These are phyloP conservation scores for Sebastes taczanowskii DNA, from an alignment of 2,797 vertebrate species.

Conservation along the genomic window DNA sequence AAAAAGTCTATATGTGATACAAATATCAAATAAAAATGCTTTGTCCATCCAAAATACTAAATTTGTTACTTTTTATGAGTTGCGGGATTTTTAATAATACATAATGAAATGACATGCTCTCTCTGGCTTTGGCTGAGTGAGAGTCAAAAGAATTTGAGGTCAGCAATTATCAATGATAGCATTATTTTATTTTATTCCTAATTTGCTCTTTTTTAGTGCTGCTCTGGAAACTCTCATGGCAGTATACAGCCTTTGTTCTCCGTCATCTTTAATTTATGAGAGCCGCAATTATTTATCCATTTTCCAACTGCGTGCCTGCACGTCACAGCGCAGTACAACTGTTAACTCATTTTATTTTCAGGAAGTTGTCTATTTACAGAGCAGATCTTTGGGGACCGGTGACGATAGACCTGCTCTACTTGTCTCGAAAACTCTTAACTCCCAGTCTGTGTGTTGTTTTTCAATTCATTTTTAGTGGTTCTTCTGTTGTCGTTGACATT, in stretches of 20 bases:
- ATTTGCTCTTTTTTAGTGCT: slow-evolving; percentile 29
- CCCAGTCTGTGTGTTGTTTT: background rate
- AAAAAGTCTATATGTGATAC: no score
- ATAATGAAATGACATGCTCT: background rate
- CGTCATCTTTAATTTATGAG: slow-evolving; percentile 66
- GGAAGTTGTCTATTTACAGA: slow-evolving; percentile 47
- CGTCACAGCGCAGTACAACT: background rate
- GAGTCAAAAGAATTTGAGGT: slow-evolving; percentile 6
- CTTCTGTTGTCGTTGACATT: background rate
- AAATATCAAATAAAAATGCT: background rate
- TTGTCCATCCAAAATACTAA: background rate
- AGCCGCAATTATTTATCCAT: slow-evolving; percentile 52
- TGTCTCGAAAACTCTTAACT: slow-evolving; percentile 5
- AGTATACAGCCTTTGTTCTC: slow-evolving; percentile 57
- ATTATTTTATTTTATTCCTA: slow-evolving; percentile 35
- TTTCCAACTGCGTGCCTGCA: slow-evolving; percentile 26
- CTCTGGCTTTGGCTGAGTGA: background rate
- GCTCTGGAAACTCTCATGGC: slow-evolving; percentile 32
- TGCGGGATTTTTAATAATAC: background rate
- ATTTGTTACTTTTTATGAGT: background rate
- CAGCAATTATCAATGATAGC: slow-evolving; percentile 26
- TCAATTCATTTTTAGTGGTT: background rate
- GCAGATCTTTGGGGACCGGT: slow-evolving; percentile 27
- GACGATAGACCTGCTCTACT: slow-evolving; percentile 32
- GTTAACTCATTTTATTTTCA: slow-evolving; percentile 34